Percentiles rank a stretch among this genome's conserved stretches.
These are phyloP conservation scores for Cryptophagus acutangulus DNA, from an alignment of 2,888 invertebrate species.

Conservation along the genomic window DNA sequence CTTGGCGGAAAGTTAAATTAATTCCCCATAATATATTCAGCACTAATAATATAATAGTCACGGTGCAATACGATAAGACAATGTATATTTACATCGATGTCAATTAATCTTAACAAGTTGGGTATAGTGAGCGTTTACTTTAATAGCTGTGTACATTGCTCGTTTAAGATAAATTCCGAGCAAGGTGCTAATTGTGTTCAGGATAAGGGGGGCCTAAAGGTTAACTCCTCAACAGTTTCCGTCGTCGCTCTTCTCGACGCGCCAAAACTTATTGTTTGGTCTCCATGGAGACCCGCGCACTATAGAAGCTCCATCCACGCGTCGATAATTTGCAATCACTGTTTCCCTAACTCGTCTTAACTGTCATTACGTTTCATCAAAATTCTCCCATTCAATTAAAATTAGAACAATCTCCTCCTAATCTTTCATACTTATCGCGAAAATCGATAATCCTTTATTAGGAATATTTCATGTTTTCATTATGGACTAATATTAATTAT, in stretches of 20 bases:
- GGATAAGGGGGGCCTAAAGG: conserved; percentile 21
- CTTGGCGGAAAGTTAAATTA: too few relatives aligned
- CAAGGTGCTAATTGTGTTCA: conserved; percentile 26
- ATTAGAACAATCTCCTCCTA: conserved; percentile 20
- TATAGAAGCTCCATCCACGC: conserved; percentile 19
- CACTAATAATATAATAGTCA: neutral
- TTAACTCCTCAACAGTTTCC: conserved; percentile 26
- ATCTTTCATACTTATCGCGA: too few relatives aligned
- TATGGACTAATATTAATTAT: too few relatives aligned
- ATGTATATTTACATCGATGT: conserved; percentile 20
- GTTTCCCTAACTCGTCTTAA: conserved; percentile 27
- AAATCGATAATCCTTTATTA: too few relatives aligned
- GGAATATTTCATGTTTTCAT: too few relatives aligned
- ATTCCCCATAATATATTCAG: too few relatives aligned
- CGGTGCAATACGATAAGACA: too few relatives aligned
- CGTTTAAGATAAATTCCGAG: conserved; percentile 17
- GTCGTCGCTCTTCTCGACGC: conserved; percentile 24
- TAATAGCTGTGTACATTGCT: conserved; percentile 23
- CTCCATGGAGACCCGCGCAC: conserved; percentile 18
- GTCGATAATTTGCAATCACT: conserved; percentile 33
- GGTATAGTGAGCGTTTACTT: conserved; percentile 19
- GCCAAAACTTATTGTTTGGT: conserved; percentile 28
- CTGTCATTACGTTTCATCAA: conserved; percentile 30
- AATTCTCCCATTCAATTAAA: conserved; percentile 27
- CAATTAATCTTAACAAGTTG: conserved; percentile 23